A percentile compares a stretch with the other conserved stretches of the same genome.
These are phyloP conservation scores for Orchesella flavescens DNA, from an alignment of 2,888 invertebrate species.

Conservation along the genomic window DNA sequence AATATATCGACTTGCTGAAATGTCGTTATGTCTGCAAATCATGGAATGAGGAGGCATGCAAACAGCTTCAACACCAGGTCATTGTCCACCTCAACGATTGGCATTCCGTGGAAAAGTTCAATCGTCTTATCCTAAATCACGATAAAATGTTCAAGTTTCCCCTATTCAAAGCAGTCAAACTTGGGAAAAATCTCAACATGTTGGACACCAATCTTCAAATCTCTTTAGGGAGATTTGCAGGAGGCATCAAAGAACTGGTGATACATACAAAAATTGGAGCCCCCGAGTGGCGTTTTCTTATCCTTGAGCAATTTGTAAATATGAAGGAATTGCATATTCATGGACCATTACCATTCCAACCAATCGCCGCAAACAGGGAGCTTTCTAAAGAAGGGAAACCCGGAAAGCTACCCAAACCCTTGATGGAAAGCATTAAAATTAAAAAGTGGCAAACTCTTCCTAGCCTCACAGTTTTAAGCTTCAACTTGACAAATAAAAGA, in stretches of 20 bases:
- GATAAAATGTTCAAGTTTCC: not conserved
- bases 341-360: conserved; percentile 41
- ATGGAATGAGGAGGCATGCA: conserved; percentile 47
- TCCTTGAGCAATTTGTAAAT: conserved; percentile 49
- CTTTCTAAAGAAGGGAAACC: not conserved
- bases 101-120: conserved; percentile 38
- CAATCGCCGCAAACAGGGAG: conserved; percentile 13
- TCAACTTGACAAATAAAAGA: conserved; percentile 42
- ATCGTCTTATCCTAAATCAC: conserved; percentile 5
- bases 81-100: conserved; percentile 11
- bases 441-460: conserved; percentile 17
- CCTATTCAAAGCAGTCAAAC: conserved; percentile 4
- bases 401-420: not conserved
- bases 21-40: conserved; percentile 42
- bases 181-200: conserved; percentile 17
- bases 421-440: not conserved
- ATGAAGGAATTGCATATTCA: conserved; percentile 39
- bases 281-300: conserved; percentile 38
- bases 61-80: not conserved
- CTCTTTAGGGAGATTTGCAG: conserved; percentile 7
- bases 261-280: conserved; percentile 9
- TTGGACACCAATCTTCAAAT: conserved; percentile 23
- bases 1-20: conserved; percentile 8
- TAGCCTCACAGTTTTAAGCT: conserved; percentile 12
- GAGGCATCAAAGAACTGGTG: not conserved